Evolutionary conservation across 1,140 invertebrate species (phyloP).

Genomic region (Sogatella furcifera): DNA sequence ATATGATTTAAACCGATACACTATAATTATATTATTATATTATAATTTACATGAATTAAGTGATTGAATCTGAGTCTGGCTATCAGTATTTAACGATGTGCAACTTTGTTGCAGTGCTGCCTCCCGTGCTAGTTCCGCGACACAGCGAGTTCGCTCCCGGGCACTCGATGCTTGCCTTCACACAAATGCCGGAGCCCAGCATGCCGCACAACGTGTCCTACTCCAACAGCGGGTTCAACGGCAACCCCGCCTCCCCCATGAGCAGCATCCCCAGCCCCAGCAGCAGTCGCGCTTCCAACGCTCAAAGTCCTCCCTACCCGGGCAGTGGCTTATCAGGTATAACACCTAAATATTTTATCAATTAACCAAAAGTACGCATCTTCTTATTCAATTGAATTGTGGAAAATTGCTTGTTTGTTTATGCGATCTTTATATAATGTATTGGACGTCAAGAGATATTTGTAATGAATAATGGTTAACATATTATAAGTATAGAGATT

Average conservation of each 20-base stretch:
- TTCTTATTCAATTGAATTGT: no score
- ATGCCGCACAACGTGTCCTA: slow-evolving; percentile 95
- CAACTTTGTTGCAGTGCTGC: slow-evolving; percentile 61
- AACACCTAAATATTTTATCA: no score
- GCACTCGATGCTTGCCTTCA: slow-evolving; percentile 78
- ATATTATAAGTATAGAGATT: no score
- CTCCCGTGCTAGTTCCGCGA: slow-evolving; percentile 89
- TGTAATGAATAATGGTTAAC: no score
- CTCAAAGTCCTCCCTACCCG: slow-evolving; percentile 59
- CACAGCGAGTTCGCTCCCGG: slow-evolving; percentile 92
- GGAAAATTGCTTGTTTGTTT: no score
- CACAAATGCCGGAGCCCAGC: slow-evolving; percentile 74
- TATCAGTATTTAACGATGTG: no score
- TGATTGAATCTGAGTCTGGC: neutral
- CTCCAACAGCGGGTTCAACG: slow-evolving; percentile 53
- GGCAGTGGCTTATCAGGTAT: slow-evolving; percentile 36
- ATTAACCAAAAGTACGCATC: no score
- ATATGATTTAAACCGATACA: no score
- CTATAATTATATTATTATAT: no score
- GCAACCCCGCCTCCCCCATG: slow-evolving; percentile 26
- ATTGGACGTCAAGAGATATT: no score
- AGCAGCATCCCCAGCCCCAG: slow-evolving; percentile 24
- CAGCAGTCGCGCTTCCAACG: slow-evolving; percentile 42
- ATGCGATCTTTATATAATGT: no score
- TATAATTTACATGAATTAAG: no score